A percentile compares a stretch with the other conserved stretches of the same genome.
These are phyloP conservation scores for Cinclus mexicanus DNA, from an alignment of 2,113 vertebrate genomes.

Conservation along the genomic window DNA sequence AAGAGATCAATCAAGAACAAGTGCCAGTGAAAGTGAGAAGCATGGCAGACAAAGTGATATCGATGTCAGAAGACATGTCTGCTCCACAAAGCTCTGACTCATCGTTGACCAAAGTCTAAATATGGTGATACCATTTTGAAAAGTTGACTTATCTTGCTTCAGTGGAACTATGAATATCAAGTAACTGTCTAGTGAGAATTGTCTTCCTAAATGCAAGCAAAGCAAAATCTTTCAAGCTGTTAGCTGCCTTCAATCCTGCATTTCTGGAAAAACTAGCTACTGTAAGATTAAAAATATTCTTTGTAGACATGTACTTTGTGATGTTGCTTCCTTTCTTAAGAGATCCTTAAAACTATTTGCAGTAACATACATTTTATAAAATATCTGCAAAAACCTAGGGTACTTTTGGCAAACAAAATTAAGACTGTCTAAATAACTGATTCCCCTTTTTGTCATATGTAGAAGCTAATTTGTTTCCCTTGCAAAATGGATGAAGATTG, in stretches of 20 bases:
- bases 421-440: neutral
- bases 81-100: neutral
- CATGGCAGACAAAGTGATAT: neutral
- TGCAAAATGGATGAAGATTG: neutral
- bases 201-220: neutral
- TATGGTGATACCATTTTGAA: neutral
- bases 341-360: neutral
- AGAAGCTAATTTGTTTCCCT: neutral
- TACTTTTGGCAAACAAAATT: neutral
- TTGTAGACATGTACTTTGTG: neutral
- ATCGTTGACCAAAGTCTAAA: constrained; percentile 1
- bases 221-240: neutral
- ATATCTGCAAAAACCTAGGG: neutral
- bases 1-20: constrained; percentile 38
- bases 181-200: neutral
- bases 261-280: neutral
- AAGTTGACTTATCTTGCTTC: neutral
- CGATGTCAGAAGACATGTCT: neutral
- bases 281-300: neutral
- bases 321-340: neutral
- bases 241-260: neutral
- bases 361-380: neutral
- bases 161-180: constrained; percentile 20
- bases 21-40: neutral
- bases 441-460: neutral